Conservation (phyloP, 2,888 invertebrate genomes). For the Ethmia dodecea region DNA sequence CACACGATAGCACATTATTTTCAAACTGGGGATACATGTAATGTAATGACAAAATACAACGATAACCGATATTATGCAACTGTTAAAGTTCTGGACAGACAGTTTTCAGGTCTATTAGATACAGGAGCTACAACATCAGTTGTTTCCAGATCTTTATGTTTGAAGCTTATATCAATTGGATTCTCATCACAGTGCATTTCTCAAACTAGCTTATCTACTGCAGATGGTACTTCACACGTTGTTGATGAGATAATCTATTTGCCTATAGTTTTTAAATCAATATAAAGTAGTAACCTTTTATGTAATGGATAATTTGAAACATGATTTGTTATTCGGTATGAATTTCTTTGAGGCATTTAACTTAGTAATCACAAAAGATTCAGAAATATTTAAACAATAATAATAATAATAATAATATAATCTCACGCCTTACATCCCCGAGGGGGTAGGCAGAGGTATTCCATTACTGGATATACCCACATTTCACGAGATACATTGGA, state of each 20-base stretch:
- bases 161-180: not conserved
- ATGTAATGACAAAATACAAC: not conserved
- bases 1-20: conserved; percentile 1
- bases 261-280: not conserved
- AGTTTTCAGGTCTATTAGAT: conserved; percentile 1
- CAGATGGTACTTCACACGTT: conserved; percentile 2
- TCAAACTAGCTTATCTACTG: not conserved
- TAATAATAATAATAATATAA: too few species aligned
- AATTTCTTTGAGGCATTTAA: conserved; percentile 5
- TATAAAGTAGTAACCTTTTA: conserved; percentile 1
- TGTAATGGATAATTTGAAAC: conserved; percentile 2
- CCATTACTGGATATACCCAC: not conserved
- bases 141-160: not conserved
- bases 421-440: too few species aligned
- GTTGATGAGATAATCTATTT: not conserved
- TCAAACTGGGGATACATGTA: not conserved
- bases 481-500: not conserved
- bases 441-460: not conserved
- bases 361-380: not conserved
- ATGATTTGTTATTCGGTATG: conserved; percentile 4
- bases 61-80: conserved; percentile 1
- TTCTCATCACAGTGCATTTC: not conserved
- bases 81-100: not conserved
- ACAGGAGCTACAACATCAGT: conserved; percentile 4
- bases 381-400: not conserved